Evolutionary conservation across 2,113 vertebrate genomes (phyloP), one percentile per base, ranked within the genome.

Genomic region (Atrichornis clamosus): DNA sequence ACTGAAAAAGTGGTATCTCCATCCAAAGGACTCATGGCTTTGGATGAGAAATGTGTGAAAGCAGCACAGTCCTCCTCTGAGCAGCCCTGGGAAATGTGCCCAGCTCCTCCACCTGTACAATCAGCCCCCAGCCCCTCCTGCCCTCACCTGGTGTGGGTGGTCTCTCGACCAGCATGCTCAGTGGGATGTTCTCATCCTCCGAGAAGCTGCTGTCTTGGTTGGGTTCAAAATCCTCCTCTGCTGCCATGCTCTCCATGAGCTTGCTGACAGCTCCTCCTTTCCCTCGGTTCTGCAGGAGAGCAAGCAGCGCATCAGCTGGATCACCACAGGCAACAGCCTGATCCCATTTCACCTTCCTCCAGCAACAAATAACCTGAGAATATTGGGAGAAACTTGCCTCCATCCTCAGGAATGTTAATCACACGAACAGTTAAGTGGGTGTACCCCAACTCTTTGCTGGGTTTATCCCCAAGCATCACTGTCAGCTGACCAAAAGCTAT

Each of bases 121-220:
- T 62, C 13, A 70, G 32, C 9, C 11, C 63, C 15, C 0, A 1
- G 23, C 5, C 28, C 17, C 41, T 60, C 41, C 59, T 84, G 55
- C 20, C 35, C 98, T 97, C 85, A 99, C 99, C 99, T 10, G 99
- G 99, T 19, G 99, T 98, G 30, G 97, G 90, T 0, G 99, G 98
- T 67, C 98, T 95, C 96, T 99, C 99, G 0, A 98, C 97, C 32
- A 98, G 96, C 92, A 98, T 55, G 33, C 95, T 91, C 28, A 98
- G 94, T 6, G 98, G 97, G 94, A 98, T 88, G 87, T 99, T 98
- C 77, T 99, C 99, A 7, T 99, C 99, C 93, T 99, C 99, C 0
- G 99, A 99, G 98, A 99, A 99, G 98, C 99, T 99, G 86, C 99
- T 99, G 97, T 99, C 99, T 95, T 99, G 99, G 94, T 99, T 99